Percentiles rank a stretch among this genome's conserved stretches.
phyloP scores from a whole-genome alignment of 2,797 vertebrate species.

The Cuculus canorus region DNA sequence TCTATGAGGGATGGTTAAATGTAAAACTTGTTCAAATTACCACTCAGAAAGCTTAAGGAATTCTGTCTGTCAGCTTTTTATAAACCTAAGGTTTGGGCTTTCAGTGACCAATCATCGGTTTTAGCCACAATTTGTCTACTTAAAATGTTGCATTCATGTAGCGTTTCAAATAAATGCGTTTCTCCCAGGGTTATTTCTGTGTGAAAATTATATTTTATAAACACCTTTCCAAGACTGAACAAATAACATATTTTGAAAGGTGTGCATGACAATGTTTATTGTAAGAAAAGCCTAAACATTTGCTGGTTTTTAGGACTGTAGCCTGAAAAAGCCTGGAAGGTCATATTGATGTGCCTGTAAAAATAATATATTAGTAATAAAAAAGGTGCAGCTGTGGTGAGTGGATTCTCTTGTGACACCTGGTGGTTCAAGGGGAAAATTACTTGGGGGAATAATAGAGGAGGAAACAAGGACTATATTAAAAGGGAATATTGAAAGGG shows the following conservation, averaged over 20 bases:
- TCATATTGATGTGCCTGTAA: fast-evolving
- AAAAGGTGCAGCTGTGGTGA: not conserved
- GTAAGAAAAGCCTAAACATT: not conserved
- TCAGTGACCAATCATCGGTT: not conserved
- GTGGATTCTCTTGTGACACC: slow-evolving; percentile 19
- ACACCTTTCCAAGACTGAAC: not conserved
- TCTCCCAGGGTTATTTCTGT: not conserved
- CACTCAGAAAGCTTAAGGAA: not conserved
- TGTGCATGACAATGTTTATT: not conserved
- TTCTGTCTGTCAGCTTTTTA: not conserved
- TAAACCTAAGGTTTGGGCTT: not conserved
- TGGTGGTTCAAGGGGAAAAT: not conserved
- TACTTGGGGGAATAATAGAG: not conserved
- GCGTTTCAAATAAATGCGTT: not conserved
- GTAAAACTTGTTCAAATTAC: not conserved
- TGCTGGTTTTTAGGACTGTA: not conserved
- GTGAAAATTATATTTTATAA: not conserved
- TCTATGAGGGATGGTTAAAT: not conserved
- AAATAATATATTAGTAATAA: not conserved
- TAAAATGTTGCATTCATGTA: not conserved
- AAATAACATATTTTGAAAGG: not conserved
- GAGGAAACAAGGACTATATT: not conserved
- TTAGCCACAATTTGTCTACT: not conserved
- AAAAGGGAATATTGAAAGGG: not conserved
- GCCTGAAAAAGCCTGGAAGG: not conserved